phyloP scores from a whole-genome alignment of 2,888 invertebrate genomes.

The Aspidapion aeneum region DNA sequence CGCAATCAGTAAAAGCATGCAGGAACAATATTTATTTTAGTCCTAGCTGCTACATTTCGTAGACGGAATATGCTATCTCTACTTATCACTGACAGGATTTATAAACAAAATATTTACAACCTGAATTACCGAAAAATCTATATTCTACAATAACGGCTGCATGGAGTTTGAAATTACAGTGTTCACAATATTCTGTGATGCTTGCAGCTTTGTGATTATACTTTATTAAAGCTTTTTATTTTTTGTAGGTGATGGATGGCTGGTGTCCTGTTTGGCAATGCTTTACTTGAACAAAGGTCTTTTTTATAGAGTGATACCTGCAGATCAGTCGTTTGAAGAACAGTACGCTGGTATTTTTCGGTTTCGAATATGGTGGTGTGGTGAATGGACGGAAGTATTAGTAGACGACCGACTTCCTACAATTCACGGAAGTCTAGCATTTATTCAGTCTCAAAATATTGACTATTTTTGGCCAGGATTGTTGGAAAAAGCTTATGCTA shows the following conservation, averaged over 20 bases:
- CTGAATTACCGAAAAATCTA: no score
- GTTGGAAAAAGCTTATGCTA: conserved; percentile 90
- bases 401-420: conserved; percentile 89
- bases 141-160: no score
- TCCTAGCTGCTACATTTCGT: no score
- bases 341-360: conserved; percentile 79
- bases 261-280: conserved; percentile 84
- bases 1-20: no score
- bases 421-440: conserved; percentile 80
- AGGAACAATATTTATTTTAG: no score
- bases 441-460: conserved; percentile 75
- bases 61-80: no score
- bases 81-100: no score
- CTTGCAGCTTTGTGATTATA: no score
- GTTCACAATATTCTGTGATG: no score
- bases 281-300: conserved; percentile 81
- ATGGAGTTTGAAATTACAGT: no score
- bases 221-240: no score
- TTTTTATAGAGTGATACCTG: conserved; percentile 88
- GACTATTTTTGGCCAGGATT: conserved; percentile 88
- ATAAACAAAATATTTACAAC: no score
- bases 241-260: conserved; percentile 78
- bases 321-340: conserved; percentile 76
- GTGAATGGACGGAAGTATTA: conserved; percentile 86
- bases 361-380: conserved; percentile 92